Evolutionary conservation across 2,797 vertebrate genomes (phyloP).

Genomic region (Danionella dracula): DNA sequence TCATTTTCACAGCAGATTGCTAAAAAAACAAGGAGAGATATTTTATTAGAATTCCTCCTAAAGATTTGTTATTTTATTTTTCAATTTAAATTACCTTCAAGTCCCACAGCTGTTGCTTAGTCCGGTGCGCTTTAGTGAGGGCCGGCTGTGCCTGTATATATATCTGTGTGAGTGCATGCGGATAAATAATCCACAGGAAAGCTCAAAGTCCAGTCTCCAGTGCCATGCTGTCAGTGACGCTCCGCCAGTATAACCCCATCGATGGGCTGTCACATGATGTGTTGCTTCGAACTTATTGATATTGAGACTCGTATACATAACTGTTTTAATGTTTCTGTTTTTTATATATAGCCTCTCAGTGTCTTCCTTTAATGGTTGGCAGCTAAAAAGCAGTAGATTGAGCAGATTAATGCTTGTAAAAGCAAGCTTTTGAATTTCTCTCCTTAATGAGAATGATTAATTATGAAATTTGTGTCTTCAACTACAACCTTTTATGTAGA

Average conservation of each 20-base stretch:
- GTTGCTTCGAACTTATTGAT: conserved; percentile 11
- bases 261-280: conserved; percentile 36
- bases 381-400: no score
- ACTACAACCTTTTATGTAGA: no score
- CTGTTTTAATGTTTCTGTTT: background rate
- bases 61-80: background rate
- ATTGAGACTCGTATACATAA: background rate
- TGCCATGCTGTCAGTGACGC: conserved; percentile 66
- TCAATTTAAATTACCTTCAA: background rate
- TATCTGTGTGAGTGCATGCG: conserved; percentile 40
- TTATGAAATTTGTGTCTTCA: no score
- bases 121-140: conserved; percentile 34
- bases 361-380: no score
- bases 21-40: conserved; percentile 36
- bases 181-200: conserved; percentile 53
- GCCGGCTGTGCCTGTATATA: conserved; percentile 49
- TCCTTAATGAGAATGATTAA: no score
- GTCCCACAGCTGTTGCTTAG: background rate
- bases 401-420: no score
- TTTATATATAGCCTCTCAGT: no score
- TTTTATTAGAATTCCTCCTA: background rate
- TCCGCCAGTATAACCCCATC: conserved; percentile 21
- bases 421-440: no score
- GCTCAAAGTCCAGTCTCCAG: conserved; percentile 68
- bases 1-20: conserved; percentile 59